A percentile compares a stretch with the other conserved stretches of the same genome.
These are phyloP conservation scores for Eupeodes latifasciatus DNA, from an alignment of 2,888 invertebrate genomes.

Conservation along the genomic window DNA sequence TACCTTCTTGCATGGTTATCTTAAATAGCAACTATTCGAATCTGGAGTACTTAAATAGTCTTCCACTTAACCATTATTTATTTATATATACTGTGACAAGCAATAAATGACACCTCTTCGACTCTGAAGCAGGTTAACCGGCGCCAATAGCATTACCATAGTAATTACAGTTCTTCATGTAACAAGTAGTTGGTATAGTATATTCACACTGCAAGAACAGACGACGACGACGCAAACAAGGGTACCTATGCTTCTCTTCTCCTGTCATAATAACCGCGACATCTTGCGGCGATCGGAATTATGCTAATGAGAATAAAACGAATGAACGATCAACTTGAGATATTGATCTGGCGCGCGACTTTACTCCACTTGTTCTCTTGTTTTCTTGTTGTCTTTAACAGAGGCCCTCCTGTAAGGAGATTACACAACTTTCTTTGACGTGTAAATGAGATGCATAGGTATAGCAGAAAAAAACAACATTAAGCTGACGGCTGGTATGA, in stretches of 20 bases:
- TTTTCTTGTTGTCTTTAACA: neutral
- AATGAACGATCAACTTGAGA: conserved; percentile 65
- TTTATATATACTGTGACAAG: conserved; percentile 32
- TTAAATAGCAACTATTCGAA: conserved; percentile 18
- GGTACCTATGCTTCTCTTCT: conserved; percentile 54
- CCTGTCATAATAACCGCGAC: conserved; percentile 69
- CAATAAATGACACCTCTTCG: conserved; percentile 68
- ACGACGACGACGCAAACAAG: conserved; percentile 26
- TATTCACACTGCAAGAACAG: conserved; percentile 23
- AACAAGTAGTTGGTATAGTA: conserved; percentile 8
- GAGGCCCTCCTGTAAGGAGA: conserved; percentile 1
- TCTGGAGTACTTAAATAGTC: conserved; percentile 61
- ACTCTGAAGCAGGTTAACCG: conserved; percentile 49
- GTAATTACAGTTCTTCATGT: conserved; percentile 54
- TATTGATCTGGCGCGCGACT: conserved; percentile 49
- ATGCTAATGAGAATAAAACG: conserved; percentile 64
- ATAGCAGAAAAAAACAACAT: neutral
- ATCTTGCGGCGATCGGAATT: conserved; percentile 74
- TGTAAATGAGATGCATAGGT: neutral
- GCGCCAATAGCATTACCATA: conserved; percentile 73
- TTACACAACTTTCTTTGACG: conserved; percentile 59
- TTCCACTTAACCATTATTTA: conserved; percentile 43
- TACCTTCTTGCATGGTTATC: neutral
- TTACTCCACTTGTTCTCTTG: conserved; percentile 31
- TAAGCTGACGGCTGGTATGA: conserved; percentile 10